Percentiles rank a stretch among this genome's conserved stretches.
phyloP scores from a whole-genome alignment of 2,797 vertebrate genomes.

The Knipowitschia caucasica region DNA sequence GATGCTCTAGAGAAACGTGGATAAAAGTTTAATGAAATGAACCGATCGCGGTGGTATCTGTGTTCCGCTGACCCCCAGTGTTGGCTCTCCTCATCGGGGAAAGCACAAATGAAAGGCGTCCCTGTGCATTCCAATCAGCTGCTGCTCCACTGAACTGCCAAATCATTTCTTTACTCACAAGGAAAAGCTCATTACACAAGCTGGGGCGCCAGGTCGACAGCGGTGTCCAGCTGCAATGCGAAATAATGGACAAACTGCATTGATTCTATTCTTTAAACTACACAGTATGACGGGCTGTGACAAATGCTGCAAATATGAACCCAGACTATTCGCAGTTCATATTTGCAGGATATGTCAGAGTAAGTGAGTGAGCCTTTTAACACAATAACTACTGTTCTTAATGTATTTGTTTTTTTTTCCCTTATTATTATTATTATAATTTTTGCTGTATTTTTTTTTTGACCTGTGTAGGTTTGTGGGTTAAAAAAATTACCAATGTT shows the following conservation, averaged over 20 bases:
- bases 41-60: slow-evolving; percentile 43
- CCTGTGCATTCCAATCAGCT: slow-evolving; percentile 48
- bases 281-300: too few relatives aligned
- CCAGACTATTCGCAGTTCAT: too few relatives aligned
- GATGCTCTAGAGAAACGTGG: not conserved
- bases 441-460: too few relatives aligned
- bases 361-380: too few relatives aligned
- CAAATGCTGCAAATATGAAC: too few relatives aligned
- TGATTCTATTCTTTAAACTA: too few relatives aligned
- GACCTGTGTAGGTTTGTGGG: too few relatives aligned
- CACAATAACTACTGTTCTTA: too few relatives aligned
- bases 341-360: too few relatives aligned
- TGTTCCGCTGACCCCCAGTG: slow-evolving; percentile 46
- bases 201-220: not conserved
- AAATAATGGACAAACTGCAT: not conserved
- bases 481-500: too few relatives aligned
- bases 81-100: slow-evolving; percentile 39
- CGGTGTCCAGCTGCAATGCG: not conserved
- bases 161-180: slow-evolving; percentile 8
- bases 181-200: not conserved
- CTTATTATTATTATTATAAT: too few relatives aligned
- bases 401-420: too few relatives aligned
- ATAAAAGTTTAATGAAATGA: slow-evolving; percentile 52
- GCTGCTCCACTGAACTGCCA: not conserved
- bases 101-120: slow-evolving; percentile 37